A percentile compares a stretch with the other conserved stretches of the same genome.
phyloP scores from a whole-genome alignment of 2,888 invertebrate genomes.

The Gnatocerus cornutus region DNA sequence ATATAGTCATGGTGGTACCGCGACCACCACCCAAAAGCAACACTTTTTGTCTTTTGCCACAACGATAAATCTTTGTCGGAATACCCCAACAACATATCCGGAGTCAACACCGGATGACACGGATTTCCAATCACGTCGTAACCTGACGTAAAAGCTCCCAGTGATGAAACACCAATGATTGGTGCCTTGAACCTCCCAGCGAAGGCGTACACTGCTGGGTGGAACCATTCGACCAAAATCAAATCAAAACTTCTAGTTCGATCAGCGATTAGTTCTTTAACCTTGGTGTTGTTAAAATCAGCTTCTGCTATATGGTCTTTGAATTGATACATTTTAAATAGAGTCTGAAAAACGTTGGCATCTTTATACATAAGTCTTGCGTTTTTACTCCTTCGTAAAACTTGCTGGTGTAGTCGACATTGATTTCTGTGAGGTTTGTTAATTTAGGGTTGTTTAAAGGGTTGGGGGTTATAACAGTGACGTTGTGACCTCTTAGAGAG shows the following conservation, averaged over 20 bases:
- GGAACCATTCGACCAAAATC: constrained; percentile 41
- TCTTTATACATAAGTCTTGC: constrained; percentile 20
- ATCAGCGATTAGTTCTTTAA: constrained; percentile 34
- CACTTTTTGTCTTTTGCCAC: neutral
- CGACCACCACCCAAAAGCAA: neutral
- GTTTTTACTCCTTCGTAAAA: neutral
- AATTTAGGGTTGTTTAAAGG: constrained; percentile 61
- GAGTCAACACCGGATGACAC: constrained; percentile 47
- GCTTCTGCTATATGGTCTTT: constrained; percentile 43
- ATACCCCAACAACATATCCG: constrained; percentile 32
- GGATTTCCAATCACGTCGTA: constrained; percentile 49
- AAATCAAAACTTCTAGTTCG: constrained; percentile 43
- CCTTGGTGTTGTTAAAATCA: constrained; percentile 41
- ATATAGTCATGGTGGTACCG: constrained; percentile 45
- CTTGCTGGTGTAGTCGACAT: too few species aligned
- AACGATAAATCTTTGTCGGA: neutral
- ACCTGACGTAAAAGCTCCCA: constrained; percentile 14
- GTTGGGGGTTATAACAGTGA: constrained; percentile 62
- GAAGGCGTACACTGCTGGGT: constrained; percentile 45
- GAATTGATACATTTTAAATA: too few species aligned
- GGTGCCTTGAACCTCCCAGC: constrained; percentile 42
- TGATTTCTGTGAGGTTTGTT: constrained; percentile 64
- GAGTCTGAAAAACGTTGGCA: neutral
- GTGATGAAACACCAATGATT: constrained; percentile 44
- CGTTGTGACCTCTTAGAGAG: constrained; percentile 63